Evolutionary conservation across 2,797 vertebrate genomes (phyloP).

Genomic region (Carapus acus): DNA sequence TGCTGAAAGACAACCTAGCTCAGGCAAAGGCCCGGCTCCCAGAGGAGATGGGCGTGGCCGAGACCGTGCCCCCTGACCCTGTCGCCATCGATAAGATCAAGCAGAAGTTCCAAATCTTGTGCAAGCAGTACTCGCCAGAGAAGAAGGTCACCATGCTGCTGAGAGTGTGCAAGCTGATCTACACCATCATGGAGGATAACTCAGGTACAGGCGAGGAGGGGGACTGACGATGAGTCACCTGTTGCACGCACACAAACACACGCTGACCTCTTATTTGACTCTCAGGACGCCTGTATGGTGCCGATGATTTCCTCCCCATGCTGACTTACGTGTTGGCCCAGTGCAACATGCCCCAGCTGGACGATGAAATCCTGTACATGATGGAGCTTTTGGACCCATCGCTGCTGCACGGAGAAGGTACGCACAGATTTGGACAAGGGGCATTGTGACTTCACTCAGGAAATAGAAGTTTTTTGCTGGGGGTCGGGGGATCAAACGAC

Average conservation of each 20-base stretch:
- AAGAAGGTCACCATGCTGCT: constrained; percentile 84
- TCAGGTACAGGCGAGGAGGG: constrained; percentile 33
- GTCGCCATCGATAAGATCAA: constrained; percentile 85
- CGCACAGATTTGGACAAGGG: not conserved
- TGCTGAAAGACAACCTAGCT: constrained; percentile 82
- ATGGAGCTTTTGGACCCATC: constrained; percentile 91
- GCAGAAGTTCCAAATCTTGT: constrained; percentile 84
- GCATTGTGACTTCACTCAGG: too few species aligned
- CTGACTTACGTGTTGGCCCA: constrained; percentile 86
- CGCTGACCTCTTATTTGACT: not conserved
- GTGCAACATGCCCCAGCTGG: constrained; percentile 88
- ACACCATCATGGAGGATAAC: constrained; percentile 71
- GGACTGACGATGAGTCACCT: too few species aligned
- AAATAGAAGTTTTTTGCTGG: too few species aligned
- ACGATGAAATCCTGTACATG: constrained; percentile 93
- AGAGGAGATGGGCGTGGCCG: constrained; percentile 82
- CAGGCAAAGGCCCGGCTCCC: constrained; percentile 79
- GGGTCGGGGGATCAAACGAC: too few species aligned
- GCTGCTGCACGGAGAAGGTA: constrained; percentile 89
- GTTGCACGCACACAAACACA: too few species aligned
- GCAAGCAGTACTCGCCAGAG: constrained; percentile 88
- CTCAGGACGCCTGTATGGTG: constrained; percentile 82
- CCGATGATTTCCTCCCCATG: constrained; percentile 90
- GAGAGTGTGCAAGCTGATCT: constrained; percentile 82
- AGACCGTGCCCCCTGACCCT: constrained; percentile 73